Evolutionary conservation across 2,888 invertebrate species (phyloP).

Genomic region (Halictus quadricinctus): DNA sequence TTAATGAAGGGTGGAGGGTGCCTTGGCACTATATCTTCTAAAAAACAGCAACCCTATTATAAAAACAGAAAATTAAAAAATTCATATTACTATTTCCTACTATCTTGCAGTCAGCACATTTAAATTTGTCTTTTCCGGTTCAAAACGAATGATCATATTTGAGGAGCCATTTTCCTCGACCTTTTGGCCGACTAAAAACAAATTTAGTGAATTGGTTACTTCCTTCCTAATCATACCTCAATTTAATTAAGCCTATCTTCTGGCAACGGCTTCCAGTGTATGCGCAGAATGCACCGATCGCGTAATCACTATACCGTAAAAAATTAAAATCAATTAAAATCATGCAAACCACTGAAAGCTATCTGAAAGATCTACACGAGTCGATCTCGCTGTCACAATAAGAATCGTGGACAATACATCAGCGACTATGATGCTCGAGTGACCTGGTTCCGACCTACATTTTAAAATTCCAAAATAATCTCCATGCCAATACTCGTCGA

Average conservation of each 20-base stretch:
- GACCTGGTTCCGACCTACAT: slow-evolving; percentile 18
- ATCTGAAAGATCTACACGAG: not conserved
- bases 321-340: not conserved
- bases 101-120: too few species aligned
- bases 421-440: not conserved
- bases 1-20: too few species aligned
- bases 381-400: not conserved
- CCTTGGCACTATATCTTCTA: too few species aligned
- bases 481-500: not conserved
- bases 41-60: too few species aligned
- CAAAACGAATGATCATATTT: too few species aligned
- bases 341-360: not conserved
- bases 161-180: too few species aligned
- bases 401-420: slow-evolving; percentile 9
- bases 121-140: too few species aligned
- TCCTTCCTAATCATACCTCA: too few species aligned
- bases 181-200: too few species aligned
- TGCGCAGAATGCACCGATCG: slow-evolving; percentile 16
- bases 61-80: too few species aligned
- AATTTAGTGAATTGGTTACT: too few species aligned
- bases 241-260: slow-evolving; percentile 51
- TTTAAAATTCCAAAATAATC: slow-evolving; percentile 22
- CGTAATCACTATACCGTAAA: not conserved
- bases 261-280: slow-evolving; percentile 31
- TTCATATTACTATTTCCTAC: too few species aligned